Conservation (phyloP, 1,140 invertebrate species). For the Drosophila serrata region DNA sequence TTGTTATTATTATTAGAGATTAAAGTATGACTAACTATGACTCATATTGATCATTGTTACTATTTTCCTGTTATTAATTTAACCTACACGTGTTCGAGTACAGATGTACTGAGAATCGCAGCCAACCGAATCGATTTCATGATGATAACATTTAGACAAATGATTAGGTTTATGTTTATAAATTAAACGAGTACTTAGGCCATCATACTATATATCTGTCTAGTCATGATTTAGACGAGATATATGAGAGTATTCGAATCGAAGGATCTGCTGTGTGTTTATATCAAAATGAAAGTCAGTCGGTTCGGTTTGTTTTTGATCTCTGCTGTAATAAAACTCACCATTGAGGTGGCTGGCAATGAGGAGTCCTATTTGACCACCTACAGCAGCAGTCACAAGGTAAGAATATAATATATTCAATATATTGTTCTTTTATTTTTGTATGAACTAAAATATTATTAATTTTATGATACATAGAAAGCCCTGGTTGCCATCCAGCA, state of each 20-base stretch:
- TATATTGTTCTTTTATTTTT: no score
- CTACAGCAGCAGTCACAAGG: neutral
- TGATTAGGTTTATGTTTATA: slow-evolving; percentile 5
- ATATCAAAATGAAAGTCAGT: slow-evolving; percentile 34
- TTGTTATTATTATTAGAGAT: no score
- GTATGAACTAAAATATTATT: neutral
- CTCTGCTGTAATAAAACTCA: neutral
- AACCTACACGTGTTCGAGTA: neutral
- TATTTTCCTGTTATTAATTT: neutral
- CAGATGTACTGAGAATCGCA: neutral
- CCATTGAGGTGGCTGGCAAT: neutral
- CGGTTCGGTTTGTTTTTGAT: slow-evolving; percentile 28
- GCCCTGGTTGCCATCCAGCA: slow-evolving; percentile 10
- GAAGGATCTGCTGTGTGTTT: slow-evolving; percentile 15
- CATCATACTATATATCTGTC: neutral
- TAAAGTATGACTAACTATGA: slow-evolving; percentile 4
- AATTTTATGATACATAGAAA: slow-evolving; percentile 4
- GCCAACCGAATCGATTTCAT: slow-evolving; percentile 16
- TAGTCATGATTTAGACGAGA: slow-evolving; percentile 5
- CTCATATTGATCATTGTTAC: neutral
- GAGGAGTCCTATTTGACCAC: neutral
- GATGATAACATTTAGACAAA: slow-evolving; percentile 25
- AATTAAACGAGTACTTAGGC: slow-evolving; percentile 7
- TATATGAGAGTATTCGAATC: neutral
- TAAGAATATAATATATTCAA: no score